These are phyloP conservation scores for Nothobranchius kuhntae DNA, from an alignment of 2,113 vertebrate genomes.

Conservation along the genomic window DNA sequence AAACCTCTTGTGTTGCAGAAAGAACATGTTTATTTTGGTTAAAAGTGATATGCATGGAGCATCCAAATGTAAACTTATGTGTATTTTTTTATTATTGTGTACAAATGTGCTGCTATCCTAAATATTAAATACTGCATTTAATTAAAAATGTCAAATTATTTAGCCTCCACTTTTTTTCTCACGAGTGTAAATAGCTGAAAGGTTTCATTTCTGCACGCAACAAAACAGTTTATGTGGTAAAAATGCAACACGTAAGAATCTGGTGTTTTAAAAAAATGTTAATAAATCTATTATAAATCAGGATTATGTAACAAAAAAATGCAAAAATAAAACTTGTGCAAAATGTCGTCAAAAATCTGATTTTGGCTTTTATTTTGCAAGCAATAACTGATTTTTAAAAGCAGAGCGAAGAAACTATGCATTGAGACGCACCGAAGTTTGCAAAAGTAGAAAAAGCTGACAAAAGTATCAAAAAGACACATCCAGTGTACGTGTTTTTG, in stretches of 20 bases:
- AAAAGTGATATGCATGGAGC: too few relatives aligned
- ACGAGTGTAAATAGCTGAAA: neutral
- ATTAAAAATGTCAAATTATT: too few relatives aligned
- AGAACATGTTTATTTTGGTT: neutral
- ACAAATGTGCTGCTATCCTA: too few relatives aligned
- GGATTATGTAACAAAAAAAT: slow-evolving; percentile 4
- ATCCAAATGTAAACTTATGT: neutral
- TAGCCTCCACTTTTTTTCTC: neutral
- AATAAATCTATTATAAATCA: slow-evolving; percentile 27
- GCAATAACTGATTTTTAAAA: too few relatives aligned
- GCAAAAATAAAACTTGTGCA: neutral
- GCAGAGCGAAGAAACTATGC: too few relatives aligned
- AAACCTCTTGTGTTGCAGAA: neutral
- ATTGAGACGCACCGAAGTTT: neutral
- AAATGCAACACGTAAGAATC: slow-evolving; percentile 37
- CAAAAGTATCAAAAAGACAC: slow-evolving; percentile 6
- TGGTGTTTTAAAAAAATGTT: slow-evolving; percentile 65
- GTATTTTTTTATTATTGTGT: neutral
- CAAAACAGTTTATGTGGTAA: slow-evolving; percentile 60
- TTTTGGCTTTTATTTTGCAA: too few relatives aligned
- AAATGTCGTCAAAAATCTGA: too few relatives aligned
- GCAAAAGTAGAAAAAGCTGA: slow-evolving; percentile 5
- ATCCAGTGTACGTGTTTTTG: neutral
- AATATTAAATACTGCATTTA: too few relatives aligned
- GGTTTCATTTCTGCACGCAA: slow-evolving; percentile 21